Evolutionary conservation across 2,797 vertebrate species (phyloP).

Genomic region (Staurois parvus): DNA sequence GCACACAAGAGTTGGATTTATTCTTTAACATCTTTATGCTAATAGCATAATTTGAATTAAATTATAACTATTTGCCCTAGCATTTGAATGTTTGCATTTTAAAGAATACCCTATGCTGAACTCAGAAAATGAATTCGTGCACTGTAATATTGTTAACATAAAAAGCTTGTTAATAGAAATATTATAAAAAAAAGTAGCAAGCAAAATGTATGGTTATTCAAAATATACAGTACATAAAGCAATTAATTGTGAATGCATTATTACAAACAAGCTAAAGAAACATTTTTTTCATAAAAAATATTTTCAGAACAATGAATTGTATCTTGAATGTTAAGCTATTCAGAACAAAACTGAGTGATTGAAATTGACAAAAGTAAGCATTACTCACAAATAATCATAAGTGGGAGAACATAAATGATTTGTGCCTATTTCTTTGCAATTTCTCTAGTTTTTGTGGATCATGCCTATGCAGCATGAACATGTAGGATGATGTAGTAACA

Average conservation of each 20-base stretch:
- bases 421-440: not conserved
- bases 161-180: not conserved
- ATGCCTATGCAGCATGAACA: not conserved
- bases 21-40: slow-evolving; percentile 81
- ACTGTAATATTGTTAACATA: slow-evolving; percentile 64
- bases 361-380: not conserved
- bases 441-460: not conserved
- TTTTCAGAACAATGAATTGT: not conserved
- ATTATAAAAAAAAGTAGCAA: slow-evolving; percentile 25
- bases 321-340: not conserved
- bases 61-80: slow-evolving; percentile 76
- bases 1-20: slow-evolving; percentile 83
- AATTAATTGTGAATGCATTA: slow-evolving; percentile 66
- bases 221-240: slow-evolving; percentile 63
- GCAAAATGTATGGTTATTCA: slow-evolving; percentile 70
- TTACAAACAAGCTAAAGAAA: not conserved
- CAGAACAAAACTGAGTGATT: not conserved
- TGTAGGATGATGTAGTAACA: not conserved
- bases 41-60: slow-evolving; percentile 83
- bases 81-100: slow-evolving; percentile 70
- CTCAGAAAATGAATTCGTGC: slow-evolving; percentile 64
- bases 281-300: not conserved
- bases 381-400: not conserved
- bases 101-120: slow-evolving; percentile 70
- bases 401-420: not conserved